Evolutionary conservation across 2,113 vertebrate species (phyloP).

Genomic region (Tichodroma muraria): DNA sequence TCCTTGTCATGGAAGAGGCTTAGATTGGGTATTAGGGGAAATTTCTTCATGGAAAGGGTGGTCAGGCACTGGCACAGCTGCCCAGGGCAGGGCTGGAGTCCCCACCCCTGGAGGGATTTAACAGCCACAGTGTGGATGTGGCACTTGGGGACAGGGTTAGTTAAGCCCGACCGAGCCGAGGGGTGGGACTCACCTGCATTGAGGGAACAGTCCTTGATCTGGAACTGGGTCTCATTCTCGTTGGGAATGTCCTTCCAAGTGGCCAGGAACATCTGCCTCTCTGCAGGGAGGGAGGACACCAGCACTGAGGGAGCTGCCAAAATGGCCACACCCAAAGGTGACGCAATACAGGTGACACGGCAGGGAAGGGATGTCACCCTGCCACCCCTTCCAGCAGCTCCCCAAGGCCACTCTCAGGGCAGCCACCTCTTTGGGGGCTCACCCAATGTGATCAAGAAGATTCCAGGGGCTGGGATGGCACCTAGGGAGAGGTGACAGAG

Average conservation of each 20-base stretch:
- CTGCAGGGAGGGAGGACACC: slow-evolving; percentile 53
- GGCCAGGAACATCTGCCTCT: slow-evolving; percentile 92
- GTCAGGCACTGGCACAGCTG: background rate
- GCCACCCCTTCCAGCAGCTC: background rate
- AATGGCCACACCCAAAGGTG: accelerated
- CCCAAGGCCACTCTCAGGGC: background rate
- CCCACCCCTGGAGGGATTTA: background rate
- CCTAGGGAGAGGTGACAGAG: background rate
- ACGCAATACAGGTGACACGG: accelerated
- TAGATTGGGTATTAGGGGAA: background rate
- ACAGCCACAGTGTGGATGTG: background rate
- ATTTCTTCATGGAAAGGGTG: background rate
- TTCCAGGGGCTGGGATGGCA: background rate
- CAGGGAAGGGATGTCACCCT: background rate
- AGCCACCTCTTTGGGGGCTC: background rate
- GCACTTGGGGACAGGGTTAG: background rate
- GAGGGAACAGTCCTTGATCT: slow-evolving; percentile 93
- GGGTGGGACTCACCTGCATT: slow-evolving; percentile 77
- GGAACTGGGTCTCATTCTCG: slow-evolving; percentile 93
- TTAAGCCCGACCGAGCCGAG: background rate
- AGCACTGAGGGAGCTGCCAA: background rate
- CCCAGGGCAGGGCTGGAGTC: background rate
- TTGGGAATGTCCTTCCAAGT: slow-evolving; percentile 99
- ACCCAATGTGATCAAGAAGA: accelerated
- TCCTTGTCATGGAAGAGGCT: background rate